A percentile compares a stretch with the other conserved stretches of the same genome.
Evolutionary conservation across 2,113 vertebrate genomes (phyloP).

Genomic region (Calidris pugnax): DNA sequence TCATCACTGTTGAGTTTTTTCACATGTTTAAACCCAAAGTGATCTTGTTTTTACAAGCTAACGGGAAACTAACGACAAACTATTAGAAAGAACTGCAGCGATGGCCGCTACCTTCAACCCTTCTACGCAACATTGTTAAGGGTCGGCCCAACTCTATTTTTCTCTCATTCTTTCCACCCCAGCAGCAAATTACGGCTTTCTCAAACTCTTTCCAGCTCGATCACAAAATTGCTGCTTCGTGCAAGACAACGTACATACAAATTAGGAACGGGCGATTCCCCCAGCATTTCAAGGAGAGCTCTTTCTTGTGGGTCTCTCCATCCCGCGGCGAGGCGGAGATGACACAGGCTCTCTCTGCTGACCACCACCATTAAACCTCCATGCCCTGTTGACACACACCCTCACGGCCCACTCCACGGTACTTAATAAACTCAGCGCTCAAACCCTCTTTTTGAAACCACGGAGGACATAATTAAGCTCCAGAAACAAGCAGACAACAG

Average conservation of each 20-base stretch:
- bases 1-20: accelerated
- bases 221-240: constrained; percentile 27
- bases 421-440: constrained; percentile 33
- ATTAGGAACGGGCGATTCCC: constrained; percentile 14
- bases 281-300: not conserved
- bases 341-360: constrained; percentile 9
- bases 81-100: not conserved
- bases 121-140: not conserved
- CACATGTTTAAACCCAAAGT: not conserved
- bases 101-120: not conserved
- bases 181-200: constrained; percentile 8
- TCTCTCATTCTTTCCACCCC: constrained; percentile 9
- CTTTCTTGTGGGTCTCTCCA: not conserved
- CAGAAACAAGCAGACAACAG: constrained; percentile 31
- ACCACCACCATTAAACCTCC: constrained; percentile 18
- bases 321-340: not conserved
- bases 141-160: not conserved
- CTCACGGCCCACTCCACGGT: constrained; percentile 36
- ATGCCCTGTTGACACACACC: not conserved
- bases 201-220: not conserved
- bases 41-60: not conserved
- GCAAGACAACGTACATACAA: not conserved
- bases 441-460: not conserved
- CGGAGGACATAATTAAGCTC: not conserved
- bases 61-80: constrained; percentile 32